A percentile compares a stretch with the other conserved stretches of the same genome.
These are phyloP conservation scores for Temnothorax curvispinosus DNA, from an alignment of 1,140 invertebrate species.

Conservation along the genomic window DNA sequence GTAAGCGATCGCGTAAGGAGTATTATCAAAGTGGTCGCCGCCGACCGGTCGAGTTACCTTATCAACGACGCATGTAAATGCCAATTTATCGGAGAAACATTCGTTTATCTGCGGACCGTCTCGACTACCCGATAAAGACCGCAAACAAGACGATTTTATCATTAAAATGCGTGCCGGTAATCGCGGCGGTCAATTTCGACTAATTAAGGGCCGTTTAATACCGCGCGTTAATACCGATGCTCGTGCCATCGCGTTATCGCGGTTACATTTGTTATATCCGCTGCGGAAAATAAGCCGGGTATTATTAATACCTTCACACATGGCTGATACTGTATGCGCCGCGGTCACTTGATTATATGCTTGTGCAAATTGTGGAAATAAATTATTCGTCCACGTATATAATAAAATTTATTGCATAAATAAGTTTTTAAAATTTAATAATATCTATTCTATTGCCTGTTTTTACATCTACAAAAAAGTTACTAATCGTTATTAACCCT, in stretches of 20 bases:
- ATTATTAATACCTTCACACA: constrained; percentile 33
- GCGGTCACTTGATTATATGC: neutral
- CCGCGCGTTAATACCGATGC: neutral
- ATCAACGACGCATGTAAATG: constrained; percentile 44
- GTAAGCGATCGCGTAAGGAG: neutral
- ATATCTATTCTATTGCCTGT: neutral
- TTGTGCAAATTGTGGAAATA: neutral
- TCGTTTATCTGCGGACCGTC: constrained; percentile 42
- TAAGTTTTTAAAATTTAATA: neutral
- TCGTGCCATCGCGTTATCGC: constrained; percentile 25
- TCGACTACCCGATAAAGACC: constrained; percentile 34
- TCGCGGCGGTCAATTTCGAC: constrained; percentile 12
- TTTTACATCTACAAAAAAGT: neutral
- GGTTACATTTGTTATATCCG: constrained; percentile 27
- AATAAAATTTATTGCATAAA: neutral
- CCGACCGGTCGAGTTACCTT: constrained; percentile 42
- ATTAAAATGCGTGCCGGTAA: constrained; percentile 31
- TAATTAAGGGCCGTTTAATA: constrained; percentile 48
- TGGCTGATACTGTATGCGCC: neutral
- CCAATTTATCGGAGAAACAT: constrained; percentile 52
- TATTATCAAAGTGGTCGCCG: neutral
- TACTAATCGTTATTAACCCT: too few species aligned
- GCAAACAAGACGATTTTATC: neutral
- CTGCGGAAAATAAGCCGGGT: neutral
- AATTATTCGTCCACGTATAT: neutral